A percentile compares a stretch with the other conserved stretches of the same genome.
These are phyloP conservation scores for Tachuris rubrigastra DNA, from an alignment of 2,113 vertebrate genomes.

Conservation along the genomic window DNA sequence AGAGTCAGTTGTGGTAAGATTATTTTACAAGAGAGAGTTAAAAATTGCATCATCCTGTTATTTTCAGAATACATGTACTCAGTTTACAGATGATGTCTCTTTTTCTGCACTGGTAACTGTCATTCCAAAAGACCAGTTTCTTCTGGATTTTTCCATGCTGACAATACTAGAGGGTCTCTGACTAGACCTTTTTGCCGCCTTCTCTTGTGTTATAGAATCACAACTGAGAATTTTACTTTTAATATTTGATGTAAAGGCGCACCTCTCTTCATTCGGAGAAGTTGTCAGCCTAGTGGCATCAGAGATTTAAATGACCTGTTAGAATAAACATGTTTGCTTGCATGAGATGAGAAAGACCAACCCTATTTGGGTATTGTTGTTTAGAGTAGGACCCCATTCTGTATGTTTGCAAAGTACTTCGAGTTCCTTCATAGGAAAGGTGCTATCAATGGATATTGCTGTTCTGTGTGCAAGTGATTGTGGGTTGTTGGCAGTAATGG, in stretches of 20 bases:
- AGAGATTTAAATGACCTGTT: not conserved
- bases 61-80: not conserved
- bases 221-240: not conserved
- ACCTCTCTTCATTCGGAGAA: not conserved
- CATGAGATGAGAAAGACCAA: not conserved
- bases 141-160: not conserved
- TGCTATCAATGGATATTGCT: not conserved
- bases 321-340: not conserved
- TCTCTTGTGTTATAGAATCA: not conserved
- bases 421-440: constrained; percentile 55
- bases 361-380: not conserved
- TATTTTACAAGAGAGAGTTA: not conserved
- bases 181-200: not conserved
- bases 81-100: not conserved
- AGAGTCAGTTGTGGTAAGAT: not conserved
- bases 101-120: not conserved
- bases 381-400: not conserved
- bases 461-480: not conserved
- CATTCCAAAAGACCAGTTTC: not conserved
- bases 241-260: not conserved
- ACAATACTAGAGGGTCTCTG: not conserved
- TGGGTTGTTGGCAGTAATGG: constrained; percentile 8
- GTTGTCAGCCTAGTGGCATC: not conserved
- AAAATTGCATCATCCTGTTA: not conserved
- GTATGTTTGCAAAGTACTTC: not conserved